Base-by-base conservation (phyloP, 2,797 vertebrate species). In the Synaphobranchus kaupii region DNA sequence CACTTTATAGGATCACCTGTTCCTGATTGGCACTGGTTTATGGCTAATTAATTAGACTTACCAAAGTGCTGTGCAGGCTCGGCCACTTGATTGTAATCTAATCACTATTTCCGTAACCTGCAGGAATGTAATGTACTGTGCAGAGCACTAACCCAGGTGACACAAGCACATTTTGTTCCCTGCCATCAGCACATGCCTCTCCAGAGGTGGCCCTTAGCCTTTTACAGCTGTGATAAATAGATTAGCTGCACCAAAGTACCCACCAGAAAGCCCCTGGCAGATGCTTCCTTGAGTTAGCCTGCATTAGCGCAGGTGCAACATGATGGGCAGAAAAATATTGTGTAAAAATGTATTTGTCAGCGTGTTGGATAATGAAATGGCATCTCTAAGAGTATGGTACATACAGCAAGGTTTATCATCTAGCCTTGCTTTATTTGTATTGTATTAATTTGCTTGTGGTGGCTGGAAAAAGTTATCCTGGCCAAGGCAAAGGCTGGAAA, bases 251-350 rank as follows among this genome's bases (percentile, higher is more conserved):
- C 44, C 47, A 44, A n/a, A 48, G 47, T 13, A 52, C 71, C 47
- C 63, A 52, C 48, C 34, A 56, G 31, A 60, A 78, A 81, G 56
- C 85, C 76, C 47, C 22, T 20, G 52, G 85, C 31, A 28, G 58
- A 31, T 86, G 85, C 78, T 85, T 68, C 56, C 82, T 82, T 54
- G 56, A n/a, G 84, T 85, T 85, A 58, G 76, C 28, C 60, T n/a
- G 44, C 76, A 82, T 39, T 88, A 76, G 76, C 76, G 28, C 84
- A 71, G 15, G 58, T 81, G 76, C 31, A 82, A 71, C 56, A 54
- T 31, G 13, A 71, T 76, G 39, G 54, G 87, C 20, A 50, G 60
- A 31, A 25, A 50, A 50, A 54, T 63, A 50, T 54, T 28, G 39
- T 20, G 39, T 44, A 20, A 22, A 78, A 87, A 87, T 31, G 9